Conservation (phyloP, 2,113 vertebrate genomes). For the Uropsilus gracilis region DNA sequence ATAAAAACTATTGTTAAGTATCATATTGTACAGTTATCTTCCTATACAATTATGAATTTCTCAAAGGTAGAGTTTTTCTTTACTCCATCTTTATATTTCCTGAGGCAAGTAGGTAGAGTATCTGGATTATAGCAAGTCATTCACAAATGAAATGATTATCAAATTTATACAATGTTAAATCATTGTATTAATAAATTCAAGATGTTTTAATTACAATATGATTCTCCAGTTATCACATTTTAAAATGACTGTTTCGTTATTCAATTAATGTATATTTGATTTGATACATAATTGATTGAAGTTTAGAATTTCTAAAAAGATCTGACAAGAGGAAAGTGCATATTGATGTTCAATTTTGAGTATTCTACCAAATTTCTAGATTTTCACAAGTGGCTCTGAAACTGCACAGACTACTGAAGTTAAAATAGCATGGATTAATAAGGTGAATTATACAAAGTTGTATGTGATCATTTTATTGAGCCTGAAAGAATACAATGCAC, state of each 20-base stretch:
- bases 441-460: neutral
- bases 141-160: neutral
- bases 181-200: neutral
- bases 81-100: neutral
- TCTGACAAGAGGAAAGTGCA: neutral
- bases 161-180: neutral
- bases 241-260: neutral
- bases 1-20: neutral
- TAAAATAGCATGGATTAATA: neutral
- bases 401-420: neutral
- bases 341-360: neutral
- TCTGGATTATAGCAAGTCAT: neutral
- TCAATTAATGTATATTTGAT: neutral
- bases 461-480: neutral
- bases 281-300: neutral
- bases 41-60: neutral
- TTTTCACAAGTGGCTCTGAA: neutral
- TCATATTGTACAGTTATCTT: neutral
- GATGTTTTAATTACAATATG: too few species aligned
- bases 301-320: conserved; percentile 1
- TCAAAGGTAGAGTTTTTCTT: neutral
- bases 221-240: neutral
- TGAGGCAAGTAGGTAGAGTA: neutral
- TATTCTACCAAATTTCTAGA: neutral
- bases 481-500: neutral